Base-by-base conservation (phyloP, 2,888 invertebrate genomes). In the Drosophila leonis region DNA sequence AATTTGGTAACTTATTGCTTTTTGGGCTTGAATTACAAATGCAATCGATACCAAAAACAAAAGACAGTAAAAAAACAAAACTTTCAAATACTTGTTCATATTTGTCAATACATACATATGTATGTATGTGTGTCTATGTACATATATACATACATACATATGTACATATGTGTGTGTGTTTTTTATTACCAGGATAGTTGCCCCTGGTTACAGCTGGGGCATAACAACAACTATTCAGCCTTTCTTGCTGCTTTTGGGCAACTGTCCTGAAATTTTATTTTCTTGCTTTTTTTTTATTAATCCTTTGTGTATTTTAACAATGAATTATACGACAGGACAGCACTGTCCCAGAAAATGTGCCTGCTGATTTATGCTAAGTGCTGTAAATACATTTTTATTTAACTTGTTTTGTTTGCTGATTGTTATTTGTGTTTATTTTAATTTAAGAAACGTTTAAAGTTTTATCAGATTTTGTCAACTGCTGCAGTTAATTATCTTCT, bases 221-320 rank as follows among this genome's bases (percentile, higher is more conserved):
- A 77, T 41, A 65, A 78, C 72, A 90, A 82, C 85, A 87, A 80
- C 71, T 65, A 56, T 46, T 24, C 35, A 56, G 39, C 48, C 59
- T 48, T 52, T 52, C 52, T 44, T 35, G 51, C 59, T 44, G 35
- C 48, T 39, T 49, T 24, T 39, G 31, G 46, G 20, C 59, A 29
- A 9, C 37, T 46, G 37, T 64, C 46, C 54, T 49, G 42, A 39
- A 65, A 37, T 65, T 72, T 49, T 65, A 62, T 65, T 72, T 67
- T 37, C 6, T 49, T 31, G 29, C 18, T n/a, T 29, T 29, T 12
- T 42, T 49, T 69, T 80, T 79, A 80, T 88, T 83, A 86, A 88
- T 84, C 88, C 89, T 80, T 83, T 86, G 89, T 80, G 83, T 86
- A 77, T 74, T 72, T 77, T 68, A 77, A 85, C 69, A 54, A 62